Evolutionary conservation across 2,797 vertebrate genomes (phyloP), one percentile per base, ranked within the genome.

Genomic region (Helostoma temminkii): DNA sequence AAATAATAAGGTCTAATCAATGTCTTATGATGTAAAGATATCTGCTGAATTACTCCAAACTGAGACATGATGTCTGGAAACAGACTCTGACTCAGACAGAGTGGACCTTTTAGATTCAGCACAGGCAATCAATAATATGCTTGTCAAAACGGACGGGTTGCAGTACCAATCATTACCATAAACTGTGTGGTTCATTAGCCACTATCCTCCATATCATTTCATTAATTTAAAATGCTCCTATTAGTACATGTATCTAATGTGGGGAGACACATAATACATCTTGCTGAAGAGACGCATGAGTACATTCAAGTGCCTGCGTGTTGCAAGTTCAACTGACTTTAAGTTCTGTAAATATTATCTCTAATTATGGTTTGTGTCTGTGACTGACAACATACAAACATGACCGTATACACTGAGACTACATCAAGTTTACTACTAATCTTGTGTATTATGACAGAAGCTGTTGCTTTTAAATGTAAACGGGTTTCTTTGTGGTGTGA

Each of bases 401-500:
- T 36, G 34, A 36, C 34, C 10, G 3, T 4, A 39, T 49, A 74
- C 42, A 30, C 54, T 50, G 52, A 72, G 63, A 75, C 74, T 86
- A 71, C 72, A 80, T 83, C 85, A 81, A 60, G 65, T 89, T 89
- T 86, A 86, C 80, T 66, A 52, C 67, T 78, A 59, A 84, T 74
- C 83, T 73, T 78, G 66, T 85, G 86, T 88, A 89, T 45, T 46
- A 75, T 45, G 42, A 63, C 37, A 42, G 68, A 83, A 74, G 83
- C 74, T 73, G 60, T 82, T 84, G 66, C 73, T 78, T 87, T 81
- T 76, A 78, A 83, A 89, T 87, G 79, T 77, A 83, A 87, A 88
- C 82, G 57, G 67, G 45, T 76, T 82, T 86, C 76, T 88, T 89
- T 85, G 88, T 80, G 68, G 66, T 41, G 49, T 57, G 65, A 71